These are phyloP conservation scores for Athripsodes cinereus DNA, from an alignment of 2,888 invertebrate species.

Conservation along the genomic window DNA sequence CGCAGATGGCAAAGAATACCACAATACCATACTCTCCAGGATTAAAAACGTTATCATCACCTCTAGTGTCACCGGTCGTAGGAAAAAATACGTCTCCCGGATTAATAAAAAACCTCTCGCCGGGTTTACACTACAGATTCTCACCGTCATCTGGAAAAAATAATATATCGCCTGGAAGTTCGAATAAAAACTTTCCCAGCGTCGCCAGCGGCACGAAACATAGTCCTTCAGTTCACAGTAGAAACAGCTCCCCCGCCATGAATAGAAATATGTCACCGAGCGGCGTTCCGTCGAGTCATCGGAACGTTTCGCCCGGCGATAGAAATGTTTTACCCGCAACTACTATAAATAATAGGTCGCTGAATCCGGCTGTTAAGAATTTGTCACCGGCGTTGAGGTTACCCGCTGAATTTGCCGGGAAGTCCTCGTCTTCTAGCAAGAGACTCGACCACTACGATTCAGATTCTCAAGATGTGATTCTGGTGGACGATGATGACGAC, in stretches of 20 bases:
- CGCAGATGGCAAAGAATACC: background rate
- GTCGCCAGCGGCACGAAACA: slow-evolving; percentile 7
- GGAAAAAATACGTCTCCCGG: background rate
- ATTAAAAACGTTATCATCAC: background rate
- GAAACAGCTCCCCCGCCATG: slow-evolving; percentile 13
- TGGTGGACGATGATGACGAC: slow-evolving; percentile 43
- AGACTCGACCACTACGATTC: slow-evolving; percentile 37
- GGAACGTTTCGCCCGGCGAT: slow-evolving; percentile 7
- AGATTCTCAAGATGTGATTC: slow-evolving; percentile 48
- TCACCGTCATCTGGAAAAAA: slow-evolving; percentile 8
- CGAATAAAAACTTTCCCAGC: slow-evolving; percentile 9
- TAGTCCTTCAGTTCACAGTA: background rate
- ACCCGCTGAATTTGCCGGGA: slow-evolving; percentile 3
- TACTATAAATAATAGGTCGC: background rate
- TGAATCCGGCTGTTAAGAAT: slow-evolving; percentile 17
- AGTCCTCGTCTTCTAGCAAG: slow-evolving; percentile 1
- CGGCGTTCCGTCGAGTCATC: background rate
- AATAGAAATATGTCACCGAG: slow-evolving; percentile 13
- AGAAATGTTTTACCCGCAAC: slow-evolving; percentile 1
- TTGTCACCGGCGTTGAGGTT: slow-evolving; percentile 19
- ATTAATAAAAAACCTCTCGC: slow-evolving; percentile 6
- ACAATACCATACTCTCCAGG: slow-evolving; percentile 1
- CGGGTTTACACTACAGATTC: background rate
- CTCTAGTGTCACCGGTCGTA: slow-evolving; percentile 1
- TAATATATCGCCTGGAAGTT: slow-evolving; percentile 2